Conservation (phyloP, 2,113 vertebrate genomes). For the Acrocephalus kingi region DNA sequence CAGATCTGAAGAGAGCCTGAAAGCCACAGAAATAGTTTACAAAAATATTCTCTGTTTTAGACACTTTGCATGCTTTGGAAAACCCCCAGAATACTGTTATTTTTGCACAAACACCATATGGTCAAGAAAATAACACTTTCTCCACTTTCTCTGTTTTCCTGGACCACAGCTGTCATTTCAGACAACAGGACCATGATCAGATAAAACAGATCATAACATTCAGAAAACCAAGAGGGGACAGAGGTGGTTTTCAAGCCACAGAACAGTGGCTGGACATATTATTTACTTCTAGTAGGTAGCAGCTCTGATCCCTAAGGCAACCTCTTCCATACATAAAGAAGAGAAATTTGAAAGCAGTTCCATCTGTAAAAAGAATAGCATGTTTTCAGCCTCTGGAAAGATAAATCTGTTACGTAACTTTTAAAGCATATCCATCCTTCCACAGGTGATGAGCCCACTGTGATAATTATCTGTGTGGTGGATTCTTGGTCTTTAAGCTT, state of each 20-base stretch:
- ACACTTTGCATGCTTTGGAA: neutral
- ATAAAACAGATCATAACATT: neutral
- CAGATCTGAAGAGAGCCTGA: neutral
- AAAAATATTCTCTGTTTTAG: neutral
- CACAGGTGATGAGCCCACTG: neutral
- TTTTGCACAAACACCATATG: constrained; percentile 46
- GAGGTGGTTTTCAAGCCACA: neutral
- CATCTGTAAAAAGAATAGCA: neutral
- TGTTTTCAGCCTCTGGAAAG: neutral
- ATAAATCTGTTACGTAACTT: neutral
- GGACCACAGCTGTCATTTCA: neutral
- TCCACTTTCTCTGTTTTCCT: neutral
- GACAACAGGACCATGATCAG: neutral
- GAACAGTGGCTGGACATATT: neutral
- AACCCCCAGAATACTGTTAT: neutral
- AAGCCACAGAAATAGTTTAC: neutral
- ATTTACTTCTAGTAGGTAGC: neutral
- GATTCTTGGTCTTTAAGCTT: neutral
- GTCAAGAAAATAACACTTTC: neutral
- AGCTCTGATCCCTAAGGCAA: neutral
- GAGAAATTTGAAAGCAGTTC: neutral
- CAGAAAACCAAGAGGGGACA: neutral
- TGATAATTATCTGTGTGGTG: neutral
- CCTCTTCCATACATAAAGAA: neutral
- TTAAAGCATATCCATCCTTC: neutral